Conservation (phyloP, 2,113 vertebrate species). For the Perognathus longimembris region DNA sequence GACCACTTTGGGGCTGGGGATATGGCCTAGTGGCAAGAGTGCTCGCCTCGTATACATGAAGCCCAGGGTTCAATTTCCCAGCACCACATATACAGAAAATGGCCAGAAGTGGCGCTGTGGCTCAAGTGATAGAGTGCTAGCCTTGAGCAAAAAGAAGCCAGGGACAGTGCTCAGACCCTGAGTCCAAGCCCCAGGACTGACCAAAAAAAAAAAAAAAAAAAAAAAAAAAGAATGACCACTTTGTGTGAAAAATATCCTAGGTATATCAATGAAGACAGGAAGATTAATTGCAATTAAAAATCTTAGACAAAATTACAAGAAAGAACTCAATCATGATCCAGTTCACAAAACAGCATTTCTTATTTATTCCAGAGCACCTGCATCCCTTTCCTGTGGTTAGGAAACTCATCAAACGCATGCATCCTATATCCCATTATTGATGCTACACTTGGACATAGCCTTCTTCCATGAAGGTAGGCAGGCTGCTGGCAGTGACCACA, state of each 20-base stretch:
- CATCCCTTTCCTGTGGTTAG: not conserved
- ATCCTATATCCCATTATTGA: not conserved
- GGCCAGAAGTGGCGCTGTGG: too few relatives aligned
- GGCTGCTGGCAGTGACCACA: not conserved
- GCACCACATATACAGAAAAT: too few relatives aligned
- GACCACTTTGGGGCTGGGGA: not conserved
- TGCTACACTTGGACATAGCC: not conserved
- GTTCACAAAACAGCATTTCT: not conserved
- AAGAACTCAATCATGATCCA: not conserved
- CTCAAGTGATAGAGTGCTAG: too few relatives aligned
- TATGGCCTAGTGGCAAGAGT: too few relatives aligned
- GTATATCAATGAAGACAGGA: not conserved
- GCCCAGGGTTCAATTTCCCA: too few relatives aligned
- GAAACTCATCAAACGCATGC: not conserved
- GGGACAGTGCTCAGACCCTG: too few relatives aligned
- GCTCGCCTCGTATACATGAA: too few relatives aligned
- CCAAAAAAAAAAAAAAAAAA: too few relatives aligned
- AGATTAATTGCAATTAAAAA: conserved; percentile 5
- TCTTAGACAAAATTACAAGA: not conserved
- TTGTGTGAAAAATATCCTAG: not conserved
- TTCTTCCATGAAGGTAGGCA: not conserved
- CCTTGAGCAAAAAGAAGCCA: too few relatives aligned
- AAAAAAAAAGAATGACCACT: too few relatives aligned
- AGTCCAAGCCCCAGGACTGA: too few relatives aligned
- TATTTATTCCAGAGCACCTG: not conserved